A percentile compares a stretch with the other conserved stretches of the same genome.
Evolutionary conservation across 2,113 vertebrate genomes (phyloP).

Genomic region (Bubalus kerabau): DNA sequence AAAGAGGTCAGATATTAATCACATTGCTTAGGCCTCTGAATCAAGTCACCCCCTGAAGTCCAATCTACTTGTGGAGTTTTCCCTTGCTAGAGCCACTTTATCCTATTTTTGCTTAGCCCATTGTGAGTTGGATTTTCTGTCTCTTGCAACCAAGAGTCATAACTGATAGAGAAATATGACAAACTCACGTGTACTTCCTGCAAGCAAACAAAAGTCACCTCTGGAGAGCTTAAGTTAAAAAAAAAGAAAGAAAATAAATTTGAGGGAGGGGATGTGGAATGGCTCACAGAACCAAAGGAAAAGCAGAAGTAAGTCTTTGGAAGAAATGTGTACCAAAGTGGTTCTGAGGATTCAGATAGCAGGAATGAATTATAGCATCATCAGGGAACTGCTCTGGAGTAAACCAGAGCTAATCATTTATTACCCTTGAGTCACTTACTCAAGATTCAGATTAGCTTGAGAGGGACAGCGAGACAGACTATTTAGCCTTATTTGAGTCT

Average conservation of each 20-base stretch:
- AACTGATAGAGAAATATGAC: background rate
- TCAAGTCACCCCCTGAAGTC: background rate
- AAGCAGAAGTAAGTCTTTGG: background rate
- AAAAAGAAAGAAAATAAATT: background rate
- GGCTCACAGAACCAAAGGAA: background rate
- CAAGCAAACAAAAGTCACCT: conserved; percentile 2
- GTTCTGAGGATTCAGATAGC: background rate
- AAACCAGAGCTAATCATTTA: background rate
- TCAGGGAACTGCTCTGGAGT: background rate
- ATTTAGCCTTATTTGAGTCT: background rate
- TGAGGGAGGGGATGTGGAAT: background rate
- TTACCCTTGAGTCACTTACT: background rate
- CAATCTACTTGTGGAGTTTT: background rate
- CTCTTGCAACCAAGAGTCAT: background rate
- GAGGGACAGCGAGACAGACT: background rate
- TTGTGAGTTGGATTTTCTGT: background rate
- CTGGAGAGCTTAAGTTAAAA: background rate
- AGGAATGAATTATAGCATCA: background rate
- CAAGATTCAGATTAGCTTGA: background rate
- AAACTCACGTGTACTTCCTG: background rate
- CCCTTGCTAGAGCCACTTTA: background rate
- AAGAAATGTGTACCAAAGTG: background rate
- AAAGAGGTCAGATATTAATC: background rate
- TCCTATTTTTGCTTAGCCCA: background rate
- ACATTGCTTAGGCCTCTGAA: background rate